These are phyloP conservation scores for Pristionchus fissidentatus DNA, from an alignment of 2,888 invertebrate genomes.

Conservation along the genomic window DNA sequence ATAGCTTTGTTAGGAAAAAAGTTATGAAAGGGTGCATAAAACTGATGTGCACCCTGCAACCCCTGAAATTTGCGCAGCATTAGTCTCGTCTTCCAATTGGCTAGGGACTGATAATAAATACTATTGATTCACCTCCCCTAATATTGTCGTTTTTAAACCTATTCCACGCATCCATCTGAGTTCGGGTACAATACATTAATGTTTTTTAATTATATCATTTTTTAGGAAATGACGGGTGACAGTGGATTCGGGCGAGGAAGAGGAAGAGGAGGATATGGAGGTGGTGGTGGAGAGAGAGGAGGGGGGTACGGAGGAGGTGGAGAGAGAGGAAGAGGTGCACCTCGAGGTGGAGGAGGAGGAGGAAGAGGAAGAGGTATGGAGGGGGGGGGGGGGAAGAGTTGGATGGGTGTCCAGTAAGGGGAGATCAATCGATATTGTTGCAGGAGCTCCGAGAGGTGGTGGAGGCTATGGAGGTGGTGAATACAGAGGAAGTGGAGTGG, in stretches of 20 bases:
- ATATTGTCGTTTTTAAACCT: too few relatives aligned
- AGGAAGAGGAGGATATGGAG: background rate
- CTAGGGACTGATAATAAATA: too few relatives aligned
- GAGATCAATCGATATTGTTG: constrained; percentile 30
- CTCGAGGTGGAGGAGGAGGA: background rate
- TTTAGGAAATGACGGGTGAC: constrained; percentile 26
- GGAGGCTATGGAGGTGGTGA: background rate
- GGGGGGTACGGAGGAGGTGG: background rate
- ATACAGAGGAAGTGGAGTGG: background rate
- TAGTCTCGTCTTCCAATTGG: too few relatives aligned
- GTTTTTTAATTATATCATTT: background rate
- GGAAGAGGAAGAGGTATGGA: constrained; percentile 2
- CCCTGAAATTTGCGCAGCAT: too few relatives aligned
- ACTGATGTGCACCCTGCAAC: too few relatives aligned
- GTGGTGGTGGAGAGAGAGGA: background rate
- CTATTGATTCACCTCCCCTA: too few relatives aligned
- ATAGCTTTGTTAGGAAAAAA: too few relatives aligned
- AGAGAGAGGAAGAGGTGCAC: background rate
- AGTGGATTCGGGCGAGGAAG: constrained; percentile 19
- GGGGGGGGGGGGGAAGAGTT: background rate
- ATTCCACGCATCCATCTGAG: too few relatives aligned
- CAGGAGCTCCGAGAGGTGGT: constrained; percentile 1
- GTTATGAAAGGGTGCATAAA: too few relatives aligned
- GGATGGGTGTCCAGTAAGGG: background rate
- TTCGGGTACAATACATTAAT: too few relatives aligned